Percentiles rank a stretch among this genome's conserved stretches.
phyloP scores from a whole-genome alignment of 1,140 invertebrate species.

The Nephotettix cincticeps region DNA sequence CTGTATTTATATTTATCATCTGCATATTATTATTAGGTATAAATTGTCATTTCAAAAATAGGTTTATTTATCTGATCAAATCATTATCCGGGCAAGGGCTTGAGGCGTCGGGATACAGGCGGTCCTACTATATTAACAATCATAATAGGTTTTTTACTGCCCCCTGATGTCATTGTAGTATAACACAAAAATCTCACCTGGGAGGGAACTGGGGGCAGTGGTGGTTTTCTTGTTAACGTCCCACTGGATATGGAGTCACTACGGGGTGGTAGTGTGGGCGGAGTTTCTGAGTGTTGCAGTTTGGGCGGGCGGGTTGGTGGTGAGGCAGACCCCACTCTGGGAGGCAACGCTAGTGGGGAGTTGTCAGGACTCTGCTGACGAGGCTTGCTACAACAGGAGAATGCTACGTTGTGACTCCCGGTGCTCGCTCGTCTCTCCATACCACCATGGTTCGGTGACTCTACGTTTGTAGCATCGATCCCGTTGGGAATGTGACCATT shows the following conservation, averaged over 20 bases:
- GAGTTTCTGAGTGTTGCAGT: conserved; percentile 47
- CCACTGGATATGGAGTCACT: conserved; percentile 53
- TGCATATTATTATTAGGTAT: too few species aligned
- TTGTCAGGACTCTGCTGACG: conserved; percentile 31
- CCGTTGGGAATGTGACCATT: conserved; percentile 18
- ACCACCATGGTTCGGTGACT: not conserved
- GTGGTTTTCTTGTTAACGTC: conserved; percentile 58
- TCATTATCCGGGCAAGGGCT: too few species aligned
- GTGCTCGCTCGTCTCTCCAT: conserved; percentile 24
- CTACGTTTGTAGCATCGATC: conserved; percentile 1
- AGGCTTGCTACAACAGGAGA: conserved; percentile 36
- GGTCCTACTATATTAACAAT: too few species aligned
- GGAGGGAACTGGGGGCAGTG: conserved; percentile 65
- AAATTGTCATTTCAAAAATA: too few species aligned
- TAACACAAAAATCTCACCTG: too few species aligned
- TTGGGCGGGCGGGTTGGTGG: conserved; percentile 56
- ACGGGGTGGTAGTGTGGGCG: conserved; percentile 59
- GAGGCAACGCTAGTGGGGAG: conserved; percentile 23
- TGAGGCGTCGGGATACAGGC: too few species aligned
- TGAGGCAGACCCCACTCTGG: conserved; percentile 9
- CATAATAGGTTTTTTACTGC: too few species aligned
- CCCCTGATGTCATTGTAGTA: too few species aligned
- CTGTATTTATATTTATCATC: too few species aligned
- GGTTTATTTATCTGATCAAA: too few species aligned
- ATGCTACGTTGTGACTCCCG: conserved; percentile 10